Evolutionary conservation across 2,888 invertebrate species (phyloP).

Genomic region (Drosophila multiciliata): DNA sequence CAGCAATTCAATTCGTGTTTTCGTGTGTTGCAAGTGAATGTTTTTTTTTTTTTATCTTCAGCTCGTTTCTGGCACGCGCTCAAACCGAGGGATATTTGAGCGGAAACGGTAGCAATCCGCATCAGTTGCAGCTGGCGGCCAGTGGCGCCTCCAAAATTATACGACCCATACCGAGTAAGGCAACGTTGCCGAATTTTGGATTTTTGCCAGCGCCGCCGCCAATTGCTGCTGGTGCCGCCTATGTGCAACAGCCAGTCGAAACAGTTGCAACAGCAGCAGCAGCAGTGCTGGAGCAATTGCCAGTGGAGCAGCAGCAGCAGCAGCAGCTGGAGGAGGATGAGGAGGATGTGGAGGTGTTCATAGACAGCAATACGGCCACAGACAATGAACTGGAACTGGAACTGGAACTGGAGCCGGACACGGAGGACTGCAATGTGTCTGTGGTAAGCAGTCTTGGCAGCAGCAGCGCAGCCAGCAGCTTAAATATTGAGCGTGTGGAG

Average conservation of each 20-base stretch:
- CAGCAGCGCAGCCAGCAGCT: constrained; percentile 68
- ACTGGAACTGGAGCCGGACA: constrained; percentile 42
- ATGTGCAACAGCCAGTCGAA: constrained; percentile 15
- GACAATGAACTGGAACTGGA: constrained; percentile 65
- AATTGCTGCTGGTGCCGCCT: constrained; percentile 12
- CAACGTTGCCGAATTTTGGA: constrained; percentile 81
- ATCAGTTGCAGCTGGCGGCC: constrained; percentile 37
- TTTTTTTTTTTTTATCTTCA: constrained; percentile 35
- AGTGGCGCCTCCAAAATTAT: constrained; percentile 83
- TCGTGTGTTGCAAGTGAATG: not conserved
- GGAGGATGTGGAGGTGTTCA: constrained; percentile 81
- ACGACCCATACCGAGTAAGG: constrained; percentile 87
- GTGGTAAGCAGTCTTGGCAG: constrained; percentile 70
- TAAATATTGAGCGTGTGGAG: constrained; percentile 64
- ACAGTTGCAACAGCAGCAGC: constrained; percentile 3
- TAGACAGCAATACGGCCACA: constrained; percentile 78
- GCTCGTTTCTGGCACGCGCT: constrained; percentile 87
- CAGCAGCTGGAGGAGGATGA: constrained; percentile 60
- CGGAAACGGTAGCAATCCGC: constrained; percentile 47
- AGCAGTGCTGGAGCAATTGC: constrained; percentile 2
- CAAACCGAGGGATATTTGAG: constrained; percentile 84
- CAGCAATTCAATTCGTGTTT: not conserved
- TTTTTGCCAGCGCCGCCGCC: constrained; percentile 77
- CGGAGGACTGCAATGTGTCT: constrained; percentile 71
- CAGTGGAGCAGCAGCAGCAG: constrained; percentile 9